These are phyloP conservation scores for Buathra laborator DNA, from an alignment of 2,888 invertebrate genomes.

Conservation along the genomic window DNA sequence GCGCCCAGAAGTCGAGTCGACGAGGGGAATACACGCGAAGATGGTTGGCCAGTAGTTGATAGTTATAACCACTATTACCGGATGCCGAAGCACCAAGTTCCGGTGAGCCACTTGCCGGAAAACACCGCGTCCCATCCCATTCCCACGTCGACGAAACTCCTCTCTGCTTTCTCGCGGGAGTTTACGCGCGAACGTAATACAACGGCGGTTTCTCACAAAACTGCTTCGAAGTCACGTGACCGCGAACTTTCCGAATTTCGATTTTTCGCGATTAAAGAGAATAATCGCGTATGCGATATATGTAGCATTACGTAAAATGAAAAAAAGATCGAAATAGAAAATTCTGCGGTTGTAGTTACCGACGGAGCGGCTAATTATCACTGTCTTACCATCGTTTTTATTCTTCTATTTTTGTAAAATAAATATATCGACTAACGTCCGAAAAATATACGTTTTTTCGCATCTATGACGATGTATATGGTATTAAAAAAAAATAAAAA, in stretches of 20 bases:
- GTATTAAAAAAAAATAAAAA: too few relatives aligned
- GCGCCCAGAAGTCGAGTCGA: neutral
- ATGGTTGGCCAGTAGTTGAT: neutral
- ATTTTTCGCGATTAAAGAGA: neutral
- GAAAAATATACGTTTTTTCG: too few relatives aligned
- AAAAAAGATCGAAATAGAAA: neutral
- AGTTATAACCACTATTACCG: neutral
- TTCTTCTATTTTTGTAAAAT: too few relatives aligned
- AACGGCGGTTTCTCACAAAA: constrained; percentile 6
- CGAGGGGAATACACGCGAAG: constrained; percentile 3
- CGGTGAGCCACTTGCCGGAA: neutral
- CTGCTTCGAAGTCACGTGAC: neutral
- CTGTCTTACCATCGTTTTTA: neutral
- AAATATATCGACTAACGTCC: too few relatives aligned
- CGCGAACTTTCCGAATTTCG: neutral
- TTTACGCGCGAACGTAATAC: neutral
- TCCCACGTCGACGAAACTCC: neutral
- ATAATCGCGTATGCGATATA: neutral
- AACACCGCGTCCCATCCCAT: neutral
- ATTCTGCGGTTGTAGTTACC: neutral
- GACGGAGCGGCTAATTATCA: neutral
- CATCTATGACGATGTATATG: too few relatives aligned
- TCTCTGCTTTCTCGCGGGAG: neutral
- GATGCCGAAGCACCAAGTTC: constrained; percentile 9
- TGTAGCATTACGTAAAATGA: neutral